Percentiles rank a stretch among this genome's conserved stretches.
These are phyloP conservation scores for Petrophora chlorosata DNA, from an alignment of 2,888 invertebrate species.

Conservation along the genomic window DNA sequence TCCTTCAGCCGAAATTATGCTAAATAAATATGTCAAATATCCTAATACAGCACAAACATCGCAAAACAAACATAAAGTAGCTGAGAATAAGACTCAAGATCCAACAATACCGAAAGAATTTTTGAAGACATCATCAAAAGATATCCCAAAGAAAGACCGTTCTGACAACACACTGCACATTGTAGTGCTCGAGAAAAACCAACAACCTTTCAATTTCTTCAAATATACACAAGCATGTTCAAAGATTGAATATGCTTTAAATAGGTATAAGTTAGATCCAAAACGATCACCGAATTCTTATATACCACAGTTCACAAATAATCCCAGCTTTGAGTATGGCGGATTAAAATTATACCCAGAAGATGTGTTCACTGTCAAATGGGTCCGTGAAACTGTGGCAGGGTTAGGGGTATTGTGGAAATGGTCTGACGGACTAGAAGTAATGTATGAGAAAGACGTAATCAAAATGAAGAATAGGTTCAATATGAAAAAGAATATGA, in stretches of 20 bases:
- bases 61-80: too few relatives aligned
- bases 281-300: background rate
- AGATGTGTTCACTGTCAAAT: constrained; percentile 10
- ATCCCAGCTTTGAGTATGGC: constrained; percentile 2
- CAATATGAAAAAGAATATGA: background rate
- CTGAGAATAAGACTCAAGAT: too few relatives aligned
- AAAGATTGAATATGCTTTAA: background rate
- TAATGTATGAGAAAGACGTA: constrained; percentile 5
- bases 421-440: constrained; percentile 8
- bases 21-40: too few relatives aligned
- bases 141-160: too few relatives aligned
- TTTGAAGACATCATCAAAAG: too few relatives aligned
- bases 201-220: constrained; percentile 3
- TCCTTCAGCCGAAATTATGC: too few relatives aligned
- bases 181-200: constrained; percentile 4
- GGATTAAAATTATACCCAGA: constrained; percentile 11
- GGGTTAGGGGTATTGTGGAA: background rate
- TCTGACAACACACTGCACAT: background rate
- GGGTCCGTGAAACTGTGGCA: constrained; percentile 2
- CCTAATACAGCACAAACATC: too few relatives aligned
- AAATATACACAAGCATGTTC: background rate
- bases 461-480: constrained; percentile 4
- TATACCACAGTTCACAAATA: background rate
- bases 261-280: background rate
- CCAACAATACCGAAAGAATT: too few relatives aligned